Percentiles rank a stretch among this genome's conserved stretches.
phyloP scores from a whole-genome alignment of 2,888 invertebrate species.

The Acronicta leporina region DNA sequence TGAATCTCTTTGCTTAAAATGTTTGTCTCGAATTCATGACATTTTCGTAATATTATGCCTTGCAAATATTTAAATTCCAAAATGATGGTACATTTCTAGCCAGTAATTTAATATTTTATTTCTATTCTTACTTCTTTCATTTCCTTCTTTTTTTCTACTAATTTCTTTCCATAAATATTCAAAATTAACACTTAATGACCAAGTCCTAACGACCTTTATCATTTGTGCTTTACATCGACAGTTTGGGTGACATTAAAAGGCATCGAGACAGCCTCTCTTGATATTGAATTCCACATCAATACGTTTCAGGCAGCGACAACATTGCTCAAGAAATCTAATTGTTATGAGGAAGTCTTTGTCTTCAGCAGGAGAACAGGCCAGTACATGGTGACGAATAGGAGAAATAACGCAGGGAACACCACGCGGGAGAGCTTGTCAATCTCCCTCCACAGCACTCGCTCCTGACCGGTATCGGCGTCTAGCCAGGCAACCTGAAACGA shows the following conservation, averaged over 20 bases:
- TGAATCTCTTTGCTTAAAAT: no score
- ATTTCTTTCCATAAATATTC: background rate
- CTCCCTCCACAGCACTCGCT: slow-evolving; percentile 93
- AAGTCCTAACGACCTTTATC: slow-evolving; percentile 10
- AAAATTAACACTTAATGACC: slow-evolving; percentile 6
- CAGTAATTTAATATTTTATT: no score
- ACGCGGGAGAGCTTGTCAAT: slow-evolving; percentile 93
- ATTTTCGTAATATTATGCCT: no score
- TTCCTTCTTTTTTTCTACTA: no score
- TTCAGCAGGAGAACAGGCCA: slow-evolving; percentile 94
- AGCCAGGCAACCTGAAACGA: slow-evolving; percentile 90
- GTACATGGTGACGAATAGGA: slow-evolving; percentile 93
- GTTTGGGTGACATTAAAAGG: slow-evolving; percentile 7
- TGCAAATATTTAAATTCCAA: no score
- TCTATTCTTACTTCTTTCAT: background rate
- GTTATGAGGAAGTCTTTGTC: slow-evolving; percentile 87
- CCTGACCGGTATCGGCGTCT: slow-evolving; percentile 91
- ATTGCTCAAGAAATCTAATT: slow-evolving; percentile 51
- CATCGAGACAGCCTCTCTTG: slow-evolving; percentile 7
- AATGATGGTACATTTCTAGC: no score
- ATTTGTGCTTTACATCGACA: slow-evolving; percentile 7
- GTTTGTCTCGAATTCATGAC: no score
- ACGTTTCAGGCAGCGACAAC: slow-evolving; percentile 37
- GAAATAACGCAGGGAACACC: slow-evolving; percentile 94
- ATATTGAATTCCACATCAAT: slow-evolving; percentile 22